Percentiles rank a stretch among this genome's conserved stretches.
phyloP scores from a whole-genome alignment of 2,888 invertebrate species.

The Rapana venosa region DNA sequence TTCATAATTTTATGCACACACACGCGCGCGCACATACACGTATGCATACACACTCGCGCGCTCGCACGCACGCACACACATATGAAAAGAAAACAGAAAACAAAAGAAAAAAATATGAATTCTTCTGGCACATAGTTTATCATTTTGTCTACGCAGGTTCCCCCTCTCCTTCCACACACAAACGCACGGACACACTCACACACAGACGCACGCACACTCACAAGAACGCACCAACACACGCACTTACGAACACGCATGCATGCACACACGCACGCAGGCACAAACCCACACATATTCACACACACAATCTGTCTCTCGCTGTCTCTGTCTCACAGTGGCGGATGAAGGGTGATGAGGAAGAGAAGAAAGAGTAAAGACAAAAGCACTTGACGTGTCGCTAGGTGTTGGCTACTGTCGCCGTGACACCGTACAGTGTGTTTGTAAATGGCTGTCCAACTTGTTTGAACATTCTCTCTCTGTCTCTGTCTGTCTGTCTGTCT shows the following conservation, averaged over 20 bases:
- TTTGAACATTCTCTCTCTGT: too few species aligned
- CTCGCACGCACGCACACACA: not conserved
- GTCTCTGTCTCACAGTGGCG: too few species aligned
- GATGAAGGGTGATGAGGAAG: too few species aligned
- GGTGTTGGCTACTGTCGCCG: too few species aligned
- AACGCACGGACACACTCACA: not conserved
- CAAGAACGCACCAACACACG: not conserved
- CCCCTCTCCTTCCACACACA: not conserved
- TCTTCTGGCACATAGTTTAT: not conserved
- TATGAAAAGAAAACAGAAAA: too few species aligned
- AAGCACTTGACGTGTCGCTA: too few species aligned
- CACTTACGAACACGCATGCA: not conserved
- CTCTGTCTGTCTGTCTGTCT: too few species aligned
- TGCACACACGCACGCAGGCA: not conserved
- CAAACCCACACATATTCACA: not conserved
- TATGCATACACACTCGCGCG: too few species aligned
- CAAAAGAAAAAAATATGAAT: too few species aligned
- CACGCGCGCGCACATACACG: not conserved
- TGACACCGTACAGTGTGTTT: too few species aligned
- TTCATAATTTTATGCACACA: not conserved
- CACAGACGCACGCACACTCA: not conserved
- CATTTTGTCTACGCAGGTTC: not conserved
- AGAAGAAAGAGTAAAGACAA: too few species aligned
- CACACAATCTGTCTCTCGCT: not conserved
- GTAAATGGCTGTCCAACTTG: too few species aligned